phyloP scores from a whole-genome alignment of 2,888 invertebrate genomes.

The Athalia circularis region DNA sequence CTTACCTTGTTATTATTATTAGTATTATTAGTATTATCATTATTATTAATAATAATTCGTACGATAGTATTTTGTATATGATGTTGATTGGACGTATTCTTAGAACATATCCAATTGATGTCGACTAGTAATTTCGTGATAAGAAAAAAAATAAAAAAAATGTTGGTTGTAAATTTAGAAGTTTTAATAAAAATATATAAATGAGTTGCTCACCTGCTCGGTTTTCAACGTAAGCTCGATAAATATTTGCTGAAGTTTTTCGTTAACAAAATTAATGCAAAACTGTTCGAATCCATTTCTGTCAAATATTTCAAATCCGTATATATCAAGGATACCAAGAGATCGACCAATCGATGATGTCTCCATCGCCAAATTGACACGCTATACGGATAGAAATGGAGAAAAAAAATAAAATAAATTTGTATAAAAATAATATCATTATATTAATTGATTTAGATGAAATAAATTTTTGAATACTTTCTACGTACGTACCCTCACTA shows the following conservation, averaged over 20 bases:
- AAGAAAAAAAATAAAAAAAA: neutral
- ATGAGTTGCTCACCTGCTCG: constrained; percentile 77
- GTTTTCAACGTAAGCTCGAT: constrained; percentile 83
- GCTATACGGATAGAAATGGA: constrained; percentile 69
- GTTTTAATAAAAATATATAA: constrained; percentile 13
- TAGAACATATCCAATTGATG: neutral
- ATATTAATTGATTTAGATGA: neutral
- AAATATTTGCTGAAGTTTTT: constrained; percentile 84
- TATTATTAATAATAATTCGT: constrained; percentile 4
- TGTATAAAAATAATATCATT: constrained; percentile 7
- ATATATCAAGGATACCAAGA: constrained; percentile 82
- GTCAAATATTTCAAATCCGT: constrained; percentile 83
- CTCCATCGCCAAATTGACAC: constrained; percentile 80
- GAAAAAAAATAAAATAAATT: neutral
- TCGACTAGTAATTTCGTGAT: neutral
- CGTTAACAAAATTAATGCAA: constrained; percentile 84
- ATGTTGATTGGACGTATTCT: neutral
- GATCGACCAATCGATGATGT: constrained; percentile 74
- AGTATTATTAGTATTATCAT: constrained; percentile 29
- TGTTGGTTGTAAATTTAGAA: neutral
- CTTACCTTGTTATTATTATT: constrained; percentile 20
- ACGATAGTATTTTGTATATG: constrained; percentile 8
- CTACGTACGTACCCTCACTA: constrained; percentile 74
- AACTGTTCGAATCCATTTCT: constrained; percentile 84
- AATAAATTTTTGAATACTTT: neutral